phyloP scores from a whole-genome alignment of 92 coral and sea anemone genomes.

The Phymanthus crucifer region DNA sequence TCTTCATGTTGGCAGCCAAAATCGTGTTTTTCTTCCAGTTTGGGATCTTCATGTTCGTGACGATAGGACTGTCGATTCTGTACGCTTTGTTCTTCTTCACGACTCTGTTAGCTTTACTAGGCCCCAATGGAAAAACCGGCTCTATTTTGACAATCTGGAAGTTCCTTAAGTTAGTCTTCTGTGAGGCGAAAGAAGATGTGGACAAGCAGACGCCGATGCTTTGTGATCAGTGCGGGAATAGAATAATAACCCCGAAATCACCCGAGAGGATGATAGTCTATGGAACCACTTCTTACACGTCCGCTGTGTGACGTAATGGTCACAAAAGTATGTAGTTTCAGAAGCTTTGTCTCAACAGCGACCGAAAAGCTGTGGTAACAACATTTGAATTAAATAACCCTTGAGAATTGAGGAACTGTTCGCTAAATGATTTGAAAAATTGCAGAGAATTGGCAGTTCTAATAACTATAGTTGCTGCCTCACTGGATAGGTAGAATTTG shows the following conservation, averaged over 20 bases:
- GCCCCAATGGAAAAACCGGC: conserved; percentile 94
- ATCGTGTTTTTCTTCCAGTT: conserved; percentile 94
- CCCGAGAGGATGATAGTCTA: conserved; percentile 24
- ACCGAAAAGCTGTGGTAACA: neutral
- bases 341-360: neutral
- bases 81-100: conserved; percentile 86
- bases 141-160: conserved; percentile 67
- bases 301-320: conserved; percentile 24
- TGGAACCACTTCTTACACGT: conserved; percentile 41
- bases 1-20: conserved; percentile 97
- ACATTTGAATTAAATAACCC: neutral
- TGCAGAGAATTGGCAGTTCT: neutral
- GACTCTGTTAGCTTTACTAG: conserved; percentile 77
- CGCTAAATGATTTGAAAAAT: neutral
- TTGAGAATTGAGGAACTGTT: neutral
- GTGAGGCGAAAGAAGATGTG: conserved; percentile 22
- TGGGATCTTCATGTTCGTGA: conserved; percentile 94
- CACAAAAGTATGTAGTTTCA: neutral
- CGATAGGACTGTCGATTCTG: conserved; percentile 88
- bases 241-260: conserved; percentile 6
- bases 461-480: neutral
- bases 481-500: neutral
- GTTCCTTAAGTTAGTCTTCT: conserved; percentile 15
- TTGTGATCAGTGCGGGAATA: conserved; percentile 36
- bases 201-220: conserved; percentile 13